These are phyloP conservation scores for Hirudinaria manillensis DNA, from an alignment of 2,888 invertebrate species.

Conservation along the genomic window DNA sequence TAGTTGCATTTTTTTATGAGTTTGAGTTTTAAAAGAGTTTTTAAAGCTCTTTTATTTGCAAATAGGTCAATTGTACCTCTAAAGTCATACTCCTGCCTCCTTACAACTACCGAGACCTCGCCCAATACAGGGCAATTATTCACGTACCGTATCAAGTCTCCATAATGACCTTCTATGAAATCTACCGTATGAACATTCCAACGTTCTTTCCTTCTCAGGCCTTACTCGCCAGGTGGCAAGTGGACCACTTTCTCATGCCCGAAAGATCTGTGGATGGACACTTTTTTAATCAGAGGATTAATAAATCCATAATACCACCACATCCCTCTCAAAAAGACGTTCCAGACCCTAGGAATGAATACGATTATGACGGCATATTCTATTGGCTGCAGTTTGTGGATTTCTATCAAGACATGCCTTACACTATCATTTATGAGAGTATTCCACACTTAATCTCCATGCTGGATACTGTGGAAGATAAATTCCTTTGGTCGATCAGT, in stretches of 20 bases:
- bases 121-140: conserved; percentile 32
- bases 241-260: conserved; percentile 31
- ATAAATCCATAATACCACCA: conserved; percentile 48
- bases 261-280: conserved; percentile 31
- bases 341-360: conserved; percentile 36
- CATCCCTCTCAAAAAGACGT: conserved; percentile 18
- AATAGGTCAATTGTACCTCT: conserved; percentile 19
- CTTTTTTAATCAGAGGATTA: background rate
- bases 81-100: conserved; percentile 8
- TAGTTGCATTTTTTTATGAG: background rate
- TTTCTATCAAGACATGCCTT: conserved; percentile 33
- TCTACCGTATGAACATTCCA: conserved; percentile 38
- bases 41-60: background rate
- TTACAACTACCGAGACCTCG: conserved; percentile 29
- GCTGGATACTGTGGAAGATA: conserved; percentile 7
- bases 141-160: conserved; percentile 36
- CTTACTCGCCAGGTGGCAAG: conserved; percentile 35
- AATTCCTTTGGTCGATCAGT: conserved; percentile 25
- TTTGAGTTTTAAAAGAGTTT: too few relatives aligned
- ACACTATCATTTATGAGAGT: conserved; percentile 20
- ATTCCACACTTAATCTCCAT: conserved; percentile 27
- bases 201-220: conserved; percentile 33
- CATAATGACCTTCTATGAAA: conserved; percentile 35
- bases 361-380: conserved; percentile 20
- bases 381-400: conserved; percentile 35